Conservation (phyloP, 35 echinoderm and acorn worm genomes). For the Hemicentrotus pulcherrimus region DNA sequence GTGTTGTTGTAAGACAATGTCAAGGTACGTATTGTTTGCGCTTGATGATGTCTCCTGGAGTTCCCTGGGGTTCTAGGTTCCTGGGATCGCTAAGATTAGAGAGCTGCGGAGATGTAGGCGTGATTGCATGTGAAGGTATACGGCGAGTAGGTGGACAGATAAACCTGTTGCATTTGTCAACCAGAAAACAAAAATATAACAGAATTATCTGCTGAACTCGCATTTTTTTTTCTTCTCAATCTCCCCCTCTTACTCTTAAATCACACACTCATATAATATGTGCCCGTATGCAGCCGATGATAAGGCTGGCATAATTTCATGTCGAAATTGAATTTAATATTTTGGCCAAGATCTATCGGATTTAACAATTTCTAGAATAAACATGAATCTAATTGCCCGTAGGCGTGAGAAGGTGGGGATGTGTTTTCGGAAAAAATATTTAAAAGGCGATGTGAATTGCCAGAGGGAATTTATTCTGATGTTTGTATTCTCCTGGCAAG, state of each 20-base stretch:
- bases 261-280: neutral
- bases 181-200: neutral
- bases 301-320: neutral
- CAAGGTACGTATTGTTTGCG: too few relatives aligned
- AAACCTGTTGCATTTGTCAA: neutral
- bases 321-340: neutral
- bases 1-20: too few relatives aligned
- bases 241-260: neutral
- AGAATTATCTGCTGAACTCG: neutral
- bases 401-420: neutral
- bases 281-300: neutral
- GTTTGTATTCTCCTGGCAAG: too few relatives aligned
- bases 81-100: neutral
- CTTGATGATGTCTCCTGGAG: too few relatives aligned
- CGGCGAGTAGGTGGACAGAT: neutral
- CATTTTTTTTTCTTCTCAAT: neutral
- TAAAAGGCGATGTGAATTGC: too few relatives aligned
- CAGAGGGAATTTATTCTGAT: too few relatives aligned
- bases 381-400: neutral
- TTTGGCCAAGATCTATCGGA: neutral
- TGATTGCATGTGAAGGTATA: neutral
- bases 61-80: neutral
- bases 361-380: slow-evolving; percentile 7
- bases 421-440: neutral
- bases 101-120: neutral